Evolutionary conservation across 1,140 invertebrate genomes (phyloP).

Genomic region (Drosophila pallidifrons): DNA sequence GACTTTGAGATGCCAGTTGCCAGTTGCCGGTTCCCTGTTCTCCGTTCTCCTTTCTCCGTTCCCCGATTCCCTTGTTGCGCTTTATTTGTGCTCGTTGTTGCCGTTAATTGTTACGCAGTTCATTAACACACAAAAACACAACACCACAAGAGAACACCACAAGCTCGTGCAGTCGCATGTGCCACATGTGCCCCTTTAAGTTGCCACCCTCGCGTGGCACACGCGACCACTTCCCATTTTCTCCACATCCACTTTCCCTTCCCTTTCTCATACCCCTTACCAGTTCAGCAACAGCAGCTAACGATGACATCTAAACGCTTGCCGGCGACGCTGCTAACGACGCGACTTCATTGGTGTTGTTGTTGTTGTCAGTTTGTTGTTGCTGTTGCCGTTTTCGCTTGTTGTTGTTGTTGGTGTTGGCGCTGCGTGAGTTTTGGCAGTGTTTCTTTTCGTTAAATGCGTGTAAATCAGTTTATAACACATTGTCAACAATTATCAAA

Average conservation of each 20-base stretch:
- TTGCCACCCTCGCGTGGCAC: slow-evolving; percentile 79
- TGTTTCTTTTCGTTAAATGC: slow-evolving; percentile 79
- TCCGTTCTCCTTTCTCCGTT: background rate
- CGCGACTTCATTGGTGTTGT: slow-evolving; percentile 48
- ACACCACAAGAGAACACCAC: slow-evolving; percentile 27
- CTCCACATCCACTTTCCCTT: background rate
- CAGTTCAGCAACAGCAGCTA: slow-evolving; percentile 49
- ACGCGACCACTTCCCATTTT: slow-evolving; percentile 59
- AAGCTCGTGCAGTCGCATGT: slow-evolving; percentile 4
- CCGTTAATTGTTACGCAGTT: slow-evolving; percentile 78
- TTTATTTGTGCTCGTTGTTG: slow-evolving; percentile 60
- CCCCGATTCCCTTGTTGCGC: slow-evolving; percentile 18
- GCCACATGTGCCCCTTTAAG: slow-evolving; percentile 39
- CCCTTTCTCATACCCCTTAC: slow-evolving; percentile 19
- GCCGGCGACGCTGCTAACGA: slow-evolving; percentile 43
- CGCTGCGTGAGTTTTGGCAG: slow-evolving; percentile 81
- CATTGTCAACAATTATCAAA: slow-evolving; percentile 83
- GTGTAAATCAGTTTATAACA: slow-evolving; percentile 83
- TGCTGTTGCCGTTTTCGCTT: slow-evolving; percentile 7
- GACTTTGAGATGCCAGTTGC: slow-evolving; percentile 46
- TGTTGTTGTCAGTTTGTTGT: slow-evolving; percentile 3
- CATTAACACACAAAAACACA: slow-evolving; percentile 71
- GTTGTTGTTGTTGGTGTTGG: slow-evolving; percentile 66
- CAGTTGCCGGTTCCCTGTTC: no score
- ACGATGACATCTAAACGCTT: slow-evolving; percentile 75